Evolutionary conservation across 2,888 invertebrate genomes (phyloP).

Genomic region (Lampropteryx suffumata): DNA sequence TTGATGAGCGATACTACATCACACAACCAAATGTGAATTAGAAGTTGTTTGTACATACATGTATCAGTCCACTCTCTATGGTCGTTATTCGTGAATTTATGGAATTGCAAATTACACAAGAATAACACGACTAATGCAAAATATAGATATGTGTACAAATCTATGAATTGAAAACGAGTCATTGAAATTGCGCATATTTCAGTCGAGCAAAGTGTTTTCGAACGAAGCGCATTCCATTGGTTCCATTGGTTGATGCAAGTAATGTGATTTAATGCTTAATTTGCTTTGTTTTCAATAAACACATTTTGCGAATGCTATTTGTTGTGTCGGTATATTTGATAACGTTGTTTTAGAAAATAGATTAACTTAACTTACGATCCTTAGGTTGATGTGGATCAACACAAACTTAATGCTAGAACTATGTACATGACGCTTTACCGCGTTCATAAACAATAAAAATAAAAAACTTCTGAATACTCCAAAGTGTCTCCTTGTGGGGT

Average conservation of each 20-base stretch:
- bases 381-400: too few species aligned
- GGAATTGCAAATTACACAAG: conserved; percentile 4
- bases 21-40: too few species aligned
- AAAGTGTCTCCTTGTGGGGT: too few species aligned
- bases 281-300: conserved; percentile 16
- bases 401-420: too few species aligned
- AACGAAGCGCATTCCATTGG: conserved; percentile 13
- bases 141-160: conserved; percentile 1
- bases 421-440: too few species aligned
- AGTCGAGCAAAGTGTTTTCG: conserved; percentile 17
- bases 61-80: too few species aligned
- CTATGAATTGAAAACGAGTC: conserved; percentile 9
- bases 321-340: conserved; percentile 6
- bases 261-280: conserved; percentile 21
- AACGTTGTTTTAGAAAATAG: neutral
- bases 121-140: conserved; percentile 8
- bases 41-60: too few species aligned
- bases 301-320: conserved; percentile 5
- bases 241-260: conserved; percentile 15
- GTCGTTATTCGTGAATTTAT: too few species aligned
- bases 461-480: too few species aligned
- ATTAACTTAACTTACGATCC: too few species aligned
- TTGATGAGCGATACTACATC: too few species aligned
- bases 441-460: too few species aligned
- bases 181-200: conserved; percentile 20